Conservation (phyloP, 1,140 invertebrate species). For the Mizuhopecten yessoensis region DNA sequence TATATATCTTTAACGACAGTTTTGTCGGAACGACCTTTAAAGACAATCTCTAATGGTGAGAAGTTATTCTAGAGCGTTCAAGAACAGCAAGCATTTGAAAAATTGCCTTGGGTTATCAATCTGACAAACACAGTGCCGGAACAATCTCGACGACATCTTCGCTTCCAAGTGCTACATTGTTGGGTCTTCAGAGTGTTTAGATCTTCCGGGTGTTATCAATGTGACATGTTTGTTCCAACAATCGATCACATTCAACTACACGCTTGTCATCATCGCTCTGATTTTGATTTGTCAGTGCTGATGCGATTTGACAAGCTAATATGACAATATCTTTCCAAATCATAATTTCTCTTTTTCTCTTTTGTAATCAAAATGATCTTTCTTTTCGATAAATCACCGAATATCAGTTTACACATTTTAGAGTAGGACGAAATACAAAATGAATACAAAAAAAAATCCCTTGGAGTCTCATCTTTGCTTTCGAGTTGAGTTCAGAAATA, state of each 20-base stretch:
- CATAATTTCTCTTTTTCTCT: conserved; percentile 34
- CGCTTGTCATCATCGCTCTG: conserved; percentile 36
- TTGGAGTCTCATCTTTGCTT: not conserved
- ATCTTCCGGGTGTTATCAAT: conserved; percentile 26
- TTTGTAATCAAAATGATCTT: conserved; percentile 25
- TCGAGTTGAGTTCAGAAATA: conserved; percentile 33
- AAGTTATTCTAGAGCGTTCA: not conserved
- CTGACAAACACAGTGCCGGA: not conserved
- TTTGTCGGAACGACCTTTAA: not conserved
- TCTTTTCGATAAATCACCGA: not conserved
- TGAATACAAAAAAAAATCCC: not conserved
- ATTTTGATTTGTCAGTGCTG: conserved; percentile 15
- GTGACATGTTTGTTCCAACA: conserved; percentile 38
- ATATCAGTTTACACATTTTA: not conserved
- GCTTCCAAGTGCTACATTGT: conserved; percentile 11
- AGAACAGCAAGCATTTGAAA: conserved; percentile 7
- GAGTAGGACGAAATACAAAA: not conserved
- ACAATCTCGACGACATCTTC: conserved; percentile 37
- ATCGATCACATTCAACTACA: conserved; percentile 16
- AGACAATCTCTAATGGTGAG: not conserved
- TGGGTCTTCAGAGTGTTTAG: conserved; percentile 32
- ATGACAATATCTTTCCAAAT: conserved; percentile 2
- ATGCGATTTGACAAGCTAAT: conserved; percentile 29
- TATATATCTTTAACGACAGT: not conserved
- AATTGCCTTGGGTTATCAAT: conserved; percentile 23